Base-by-base conservation (phyloP, 2,888 invertebrate species). In the Torymus texanus region DNA sequence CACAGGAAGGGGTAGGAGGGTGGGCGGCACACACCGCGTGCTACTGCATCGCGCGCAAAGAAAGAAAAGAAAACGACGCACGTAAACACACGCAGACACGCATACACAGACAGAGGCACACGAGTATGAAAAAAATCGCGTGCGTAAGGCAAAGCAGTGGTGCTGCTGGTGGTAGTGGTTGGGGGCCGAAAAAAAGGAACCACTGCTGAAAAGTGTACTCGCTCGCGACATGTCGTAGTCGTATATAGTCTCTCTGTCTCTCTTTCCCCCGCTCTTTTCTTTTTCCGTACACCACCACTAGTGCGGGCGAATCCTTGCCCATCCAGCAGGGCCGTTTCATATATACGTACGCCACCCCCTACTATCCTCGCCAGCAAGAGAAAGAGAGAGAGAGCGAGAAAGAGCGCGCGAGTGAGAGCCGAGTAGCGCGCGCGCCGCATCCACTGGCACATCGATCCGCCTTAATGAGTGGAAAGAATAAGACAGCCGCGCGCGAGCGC, bases 391-490 rank as follows among this genome's bases (percentile, higher is more conserved):
- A 29, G 29, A 29, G 29, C 1, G 41, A 41, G 77, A 78, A 80
- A 74, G 81, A 81, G 71, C 56, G 73, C 75, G 70, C 67, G 77
- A 74, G 75, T 81, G 75, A 82, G 58, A 55, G 75, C 65, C 13
- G 41, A 41, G 41, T 41, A 41, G 41, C 41, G 41, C 41, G 41
- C 41, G 75, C 70, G 62, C 55, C 70, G 70, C 76, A 71, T 77
- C 75, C 66, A 65, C 71, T 85, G 88, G 86, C 88, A 88, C 89
- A 90, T 90, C 90, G 90, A 89, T 90, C 90, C 89, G 88, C 89
- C 89, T 90, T 90, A 90, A 90, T 90, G 90, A 90, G 90, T 89
- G 90, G 88, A 90, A 90, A 89, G 89, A 90, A 90, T 89, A 90
- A 90, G 89, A 89, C 89, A 88, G 88, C 88, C 83, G 81, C 78